Conservation (phyloP, 2,797 vertebrate species). For the Clarias platycephalus region DNA sequence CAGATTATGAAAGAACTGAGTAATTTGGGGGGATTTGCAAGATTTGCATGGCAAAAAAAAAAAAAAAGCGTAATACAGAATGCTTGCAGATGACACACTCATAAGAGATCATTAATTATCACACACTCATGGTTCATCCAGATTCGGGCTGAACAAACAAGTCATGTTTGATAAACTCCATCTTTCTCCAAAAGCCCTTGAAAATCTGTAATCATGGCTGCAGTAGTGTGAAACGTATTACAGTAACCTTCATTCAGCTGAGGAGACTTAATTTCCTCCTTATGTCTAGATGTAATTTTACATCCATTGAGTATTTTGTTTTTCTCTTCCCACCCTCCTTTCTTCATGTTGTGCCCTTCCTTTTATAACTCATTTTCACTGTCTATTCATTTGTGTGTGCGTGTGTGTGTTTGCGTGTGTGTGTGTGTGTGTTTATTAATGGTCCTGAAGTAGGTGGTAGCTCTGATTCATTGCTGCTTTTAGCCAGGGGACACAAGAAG, state of each 20-base stretch:
- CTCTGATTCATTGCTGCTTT: conserved; percentile 32
- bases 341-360: background rate
- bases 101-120: background rate
- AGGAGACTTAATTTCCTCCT: background rate
- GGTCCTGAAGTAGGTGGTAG: conserved; percentile 23
- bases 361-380: conserved; percentile 3
- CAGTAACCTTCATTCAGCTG: background rate
- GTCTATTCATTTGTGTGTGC: background rate
- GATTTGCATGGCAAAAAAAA: background rate
- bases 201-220: background rate
- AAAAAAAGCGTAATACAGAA: background rate
- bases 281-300: background rate
- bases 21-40: background rate
- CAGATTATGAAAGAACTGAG: background rate
- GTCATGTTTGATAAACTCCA: background rate
- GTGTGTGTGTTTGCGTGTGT: no score
- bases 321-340: background rate
- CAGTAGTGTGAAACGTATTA: background rate
- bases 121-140: background rate
- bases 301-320: background rate
- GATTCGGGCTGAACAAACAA: background rate
- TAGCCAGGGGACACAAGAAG: conserved; percentile 4
- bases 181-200: background rate
- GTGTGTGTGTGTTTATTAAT: conserved; percentile 9
- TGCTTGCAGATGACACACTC: background rate